Evolutionary conservation across 2,113 vertebrate genomes (phyloP).

Genomic region (Pedetes capensis): DNA sequence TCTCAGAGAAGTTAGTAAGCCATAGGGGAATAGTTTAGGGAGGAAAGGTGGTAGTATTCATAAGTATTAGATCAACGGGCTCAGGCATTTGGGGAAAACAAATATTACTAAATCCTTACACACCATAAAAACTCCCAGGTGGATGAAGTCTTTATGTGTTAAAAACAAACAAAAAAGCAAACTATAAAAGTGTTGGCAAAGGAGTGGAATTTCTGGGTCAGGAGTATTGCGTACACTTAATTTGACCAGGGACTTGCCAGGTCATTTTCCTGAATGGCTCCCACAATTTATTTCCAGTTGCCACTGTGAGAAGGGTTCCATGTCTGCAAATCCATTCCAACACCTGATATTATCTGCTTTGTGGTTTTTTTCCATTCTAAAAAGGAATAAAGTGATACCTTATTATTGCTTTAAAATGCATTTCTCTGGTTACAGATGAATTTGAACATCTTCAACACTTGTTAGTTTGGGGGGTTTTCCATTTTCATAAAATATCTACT

Average conservation of each 20-base stretch:
- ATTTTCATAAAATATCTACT: not conserved
- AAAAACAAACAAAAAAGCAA: slow-evolving; percentile 35
- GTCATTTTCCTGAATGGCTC: not conserved
- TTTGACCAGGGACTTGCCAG: not conserved
- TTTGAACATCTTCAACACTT: not conserved
- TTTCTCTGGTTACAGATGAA: not conserved
- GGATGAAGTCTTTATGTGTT: slow-evolving; percentile 41
- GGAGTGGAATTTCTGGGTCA: slow-evolving; percentile 21
- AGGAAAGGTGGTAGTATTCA: not conserved
- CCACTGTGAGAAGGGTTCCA: rapidly evolving
- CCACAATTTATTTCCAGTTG: not conserved
- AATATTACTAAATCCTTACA: slow-evolving; percentile 52
- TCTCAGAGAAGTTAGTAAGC: not conserved
- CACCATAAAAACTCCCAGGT: slow-evolving; percentile 44
- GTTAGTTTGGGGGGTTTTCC: not conserved
- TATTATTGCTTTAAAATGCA: not conserved
- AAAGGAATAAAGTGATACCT: not conserved
- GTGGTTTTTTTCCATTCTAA: not conserved
- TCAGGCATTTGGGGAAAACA: slow-evolving; percentile 47
- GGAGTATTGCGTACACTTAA: not conserved
- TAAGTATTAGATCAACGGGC: not conserved
- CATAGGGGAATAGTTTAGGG: not conserved
- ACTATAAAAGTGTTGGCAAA: not conserved
- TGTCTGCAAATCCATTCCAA: not conserved
- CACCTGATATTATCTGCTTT: not conserved